Conservation (phyloP, 2,888 invertebrate species). For the Octonoba sinensis region DNA sequence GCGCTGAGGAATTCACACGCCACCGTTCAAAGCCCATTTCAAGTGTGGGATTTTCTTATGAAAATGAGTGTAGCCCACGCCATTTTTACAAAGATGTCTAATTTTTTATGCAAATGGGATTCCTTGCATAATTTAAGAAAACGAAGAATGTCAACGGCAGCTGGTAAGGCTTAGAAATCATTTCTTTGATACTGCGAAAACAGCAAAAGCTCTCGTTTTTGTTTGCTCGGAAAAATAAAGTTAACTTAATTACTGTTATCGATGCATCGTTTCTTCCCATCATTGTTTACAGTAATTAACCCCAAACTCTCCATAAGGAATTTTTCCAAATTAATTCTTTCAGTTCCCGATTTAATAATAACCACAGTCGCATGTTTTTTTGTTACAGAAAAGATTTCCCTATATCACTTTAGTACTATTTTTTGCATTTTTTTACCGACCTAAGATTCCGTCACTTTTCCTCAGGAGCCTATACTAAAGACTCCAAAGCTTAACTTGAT, state of each 20-base stretch:
- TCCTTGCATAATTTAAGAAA: too few relatives aligned
- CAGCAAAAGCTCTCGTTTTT: too few relatives aligned
- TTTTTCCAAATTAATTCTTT: conserved; percentile 40
- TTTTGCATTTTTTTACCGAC: background rate
- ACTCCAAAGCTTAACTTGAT: conserved; percentile 24
- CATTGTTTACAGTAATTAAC: conserved; percentile 50
- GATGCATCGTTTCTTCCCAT: conserved; percentile 14
- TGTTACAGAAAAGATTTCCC: background rate
- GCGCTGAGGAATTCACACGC: too few relatives aligned
- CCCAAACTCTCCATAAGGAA: conserved; percentile 48
- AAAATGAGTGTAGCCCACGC: too few relatives aligned
- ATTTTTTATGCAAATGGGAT: too few relatives aligned
- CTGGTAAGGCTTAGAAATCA: too few relatives aligned
- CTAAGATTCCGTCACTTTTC: background rate
- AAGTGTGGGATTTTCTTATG: too few relatives aligned
- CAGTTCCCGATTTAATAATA: conserved; percentile 49
- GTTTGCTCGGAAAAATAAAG: background rate
- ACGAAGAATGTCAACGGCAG: too few relatives aligned
- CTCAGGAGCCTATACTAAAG: too few relatives aligned
- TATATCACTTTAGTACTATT: background rate
- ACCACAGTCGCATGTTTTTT: conserved; percentile 22
- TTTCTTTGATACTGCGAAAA: too few relatives aligned
- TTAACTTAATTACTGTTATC: conserved; percentile 54
- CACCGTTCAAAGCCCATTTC: too few relatives aligned
- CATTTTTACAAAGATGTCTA: too few relatives aligned